phyloP scores from a whole-genome alignment of 2,797 vertebrate species.

The Typhlichthys eigenmanni region DNA sequence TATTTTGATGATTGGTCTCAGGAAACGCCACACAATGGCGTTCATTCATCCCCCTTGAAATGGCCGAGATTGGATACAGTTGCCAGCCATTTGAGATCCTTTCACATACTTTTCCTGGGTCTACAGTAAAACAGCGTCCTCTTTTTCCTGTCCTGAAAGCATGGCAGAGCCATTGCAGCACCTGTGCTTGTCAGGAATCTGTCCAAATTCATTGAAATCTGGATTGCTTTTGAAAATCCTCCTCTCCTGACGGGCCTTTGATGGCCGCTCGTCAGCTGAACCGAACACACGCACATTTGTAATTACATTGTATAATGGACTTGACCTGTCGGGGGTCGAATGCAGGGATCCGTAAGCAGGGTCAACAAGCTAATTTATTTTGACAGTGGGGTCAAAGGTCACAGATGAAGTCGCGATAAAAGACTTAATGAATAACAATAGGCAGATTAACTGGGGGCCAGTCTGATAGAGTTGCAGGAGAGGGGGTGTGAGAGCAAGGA shows the following conservation, averaged over 20 bases:
- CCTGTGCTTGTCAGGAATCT: constrained; percentile 15
- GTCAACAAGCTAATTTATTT: constrained; percentile 68
- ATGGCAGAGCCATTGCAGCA: constrained; percentile 3
- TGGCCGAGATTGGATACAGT: constrained; percentile 20
- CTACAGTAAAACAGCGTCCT: constrained; percentile 23
- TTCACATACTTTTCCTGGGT: constrained; percentile 13
- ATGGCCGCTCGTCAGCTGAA: constrained; percentile 29
- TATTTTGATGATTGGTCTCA: constrained; percentile 60
- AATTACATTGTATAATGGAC: constrained; percentile 68
- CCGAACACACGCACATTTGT: constrained; percentile 44
- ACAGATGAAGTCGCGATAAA: constrained; percentile 68
- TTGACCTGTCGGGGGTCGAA: constrained; percentile 61
- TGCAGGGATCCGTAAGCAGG: constrained; percentile 66
- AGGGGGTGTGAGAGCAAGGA: constrained; percentile 20
- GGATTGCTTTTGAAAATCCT: constrained; percentile 25
- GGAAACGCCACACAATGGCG: constrained; percentile 52
- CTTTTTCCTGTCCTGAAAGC: constrained; percentile 20
- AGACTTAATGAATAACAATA: constrained; percentile 75
- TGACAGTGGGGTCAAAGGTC: constrained; percentile 70
- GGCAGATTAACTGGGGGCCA: constrained; percentile 66
- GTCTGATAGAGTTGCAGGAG: constrained; percentile 17
- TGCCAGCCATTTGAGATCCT: not conserved
- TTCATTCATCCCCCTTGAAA: constrained; percentile 37
- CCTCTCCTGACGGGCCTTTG: constrained; percentile 20
- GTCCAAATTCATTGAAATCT: constrained; percentile 24